phyloP scores from a whole-genome alignment of 35 echinoderm and acorn worm species.

The Ophioderma brevispina region DNA sequence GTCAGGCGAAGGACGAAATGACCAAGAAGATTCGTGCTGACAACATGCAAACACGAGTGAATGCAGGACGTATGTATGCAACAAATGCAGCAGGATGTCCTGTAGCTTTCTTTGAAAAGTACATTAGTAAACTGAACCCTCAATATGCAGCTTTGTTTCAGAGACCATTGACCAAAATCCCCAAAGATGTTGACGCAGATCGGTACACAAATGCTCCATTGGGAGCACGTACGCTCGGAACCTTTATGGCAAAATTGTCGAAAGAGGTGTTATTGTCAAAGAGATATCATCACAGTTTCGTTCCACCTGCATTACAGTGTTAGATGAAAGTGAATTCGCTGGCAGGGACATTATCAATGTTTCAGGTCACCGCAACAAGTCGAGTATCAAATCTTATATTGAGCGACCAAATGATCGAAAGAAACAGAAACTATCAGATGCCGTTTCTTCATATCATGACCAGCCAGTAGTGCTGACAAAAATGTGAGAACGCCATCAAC shows the following conservation, averaged over 20 bases:
- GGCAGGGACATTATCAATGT: not conserved
- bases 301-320: not conserved
- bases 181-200: not conserved
- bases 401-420: not conserved
- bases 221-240: not conserved
- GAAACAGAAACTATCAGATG: not conserved
- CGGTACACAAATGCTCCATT: not conserved
- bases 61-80: not conserved
- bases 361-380: not conserved
- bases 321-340: not conserved
- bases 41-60: not conserved
- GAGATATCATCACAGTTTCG: not conserved
- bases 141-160: not conserved
- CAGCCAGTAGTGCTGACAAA: no score
- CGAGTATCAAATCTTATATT: not conserved
- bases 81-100: not conserved
- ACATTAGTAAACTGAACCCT: not conserved
- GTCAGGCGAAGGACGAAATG: conserved; percentile 38
- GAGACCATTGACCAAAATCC: not conserved
- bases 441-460: not conserved
- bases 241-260: not conserved
- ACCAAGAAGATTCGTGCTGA: not conserved
- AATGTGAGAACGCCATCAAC: no score
- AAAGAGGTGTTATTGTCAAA: not conserved
- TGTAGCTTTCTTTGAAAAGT: not conserved